phyloP scores from a whole-genome alignment of 2,888 invertebrate genomes.

The Rhyacophila evoluta region DNA sequence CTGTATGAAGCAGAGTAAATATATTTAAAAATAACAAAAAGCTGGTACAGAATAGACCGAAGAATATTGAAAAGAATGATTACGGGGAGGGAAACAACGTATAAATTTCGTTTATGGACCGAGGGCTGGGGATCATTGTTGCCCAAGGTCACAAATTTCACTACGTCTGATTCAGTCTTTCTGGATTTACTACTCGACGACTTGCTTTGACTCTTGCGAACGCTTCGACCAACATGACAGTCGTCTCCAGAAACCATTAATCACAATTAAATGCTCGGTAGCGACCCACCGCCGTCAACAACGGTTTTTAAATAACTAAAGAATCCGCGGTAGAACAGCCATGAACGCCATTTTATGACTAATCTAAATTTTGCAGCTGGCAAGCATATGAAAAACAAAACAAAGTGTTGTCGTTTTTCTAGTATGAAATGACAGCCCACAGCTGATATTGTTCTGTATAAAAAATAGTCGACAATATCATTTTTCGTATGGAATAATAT shows the following conservation, averaged over 20 bases:
- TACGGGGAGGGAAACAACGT: slow-evolving; percentile 89
- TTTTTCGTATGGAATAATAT: no score
- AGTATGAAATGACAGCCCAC: not conserved
- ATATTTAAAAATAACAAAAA: slow-evolving; percentile 88
- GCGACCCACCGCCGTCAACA: slow-evolving; percentile 33
- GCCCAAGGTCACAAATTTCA: slow-evolving; percentile 73
- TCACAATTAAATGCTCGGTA: slow-evolving; percentile 57
- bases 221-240: slow-evolving; percentile 74
- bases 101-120: slow-evolving; percentile 89
- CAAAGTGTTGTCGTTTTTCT: not conserved
- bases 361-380: slow-evolving; percentile 20
- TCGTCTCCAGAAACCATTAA: slow-evolving; percentile 72
- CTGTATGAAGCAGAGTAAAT: slow-evolving; percentile 85
- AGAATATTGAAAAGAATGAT: slow-evolving; percentile 88
- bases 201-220: slow-evolving; percentile 73
- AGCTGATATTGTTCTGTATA: no score
- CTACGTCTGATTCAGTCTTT: slow-evolving; percentile 73
- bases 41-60: slow-evolving; percentile 85
- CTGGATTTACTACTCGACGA: slow-evolving; percentile 75
- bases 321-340: slow-evolving; percentile 34
- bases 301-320: slow-evolving; percentile 45
- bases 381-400: not conserved
- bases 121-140: slow-evolving; percentile 74
- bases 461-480: no score
- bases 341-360: slow-evolving; percentile 46